Conservation (phyloP, 2,888 invertebrate species). For the Ophion costatus region DNA sequence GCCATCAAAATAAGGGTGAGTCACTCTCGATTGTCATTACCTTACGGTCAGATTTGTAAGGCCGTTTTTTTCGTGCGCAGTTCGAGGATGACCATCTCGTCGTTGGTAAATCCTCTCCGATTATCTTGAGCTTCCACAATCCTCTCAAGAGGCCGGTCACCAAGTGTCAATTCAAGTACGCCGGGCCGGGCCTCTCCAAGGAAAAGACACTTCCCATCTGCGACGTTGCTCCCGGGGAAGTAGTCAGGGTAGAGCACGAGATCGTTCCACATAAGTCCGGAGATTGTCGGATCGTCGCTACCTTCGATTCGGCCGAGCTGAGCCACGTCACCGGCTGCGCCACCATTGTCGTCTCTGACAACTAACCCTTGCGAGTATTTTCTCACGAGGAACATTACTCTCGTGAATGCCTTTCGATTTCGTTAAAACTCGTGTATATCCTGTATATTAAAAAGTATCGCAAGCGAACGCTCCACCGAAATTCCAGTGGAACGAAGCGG, state of each 20-base stretch:
- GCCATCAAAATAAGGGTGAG: constrained; percentile 88
- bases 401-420: no score
- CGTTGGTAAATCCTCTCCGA: constrained; percentile 85
- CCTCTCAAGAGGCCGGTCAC: constrained; percentile 88
- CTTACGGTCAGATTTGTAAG: background rate
- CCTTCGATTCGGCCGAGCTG: constrained; percentile 89
- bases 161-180: constrained; percentile 88
- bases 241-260: constrained; percentile 85
- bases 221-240: constrained; percentile 85
- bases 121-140: constrained; percentile 88
- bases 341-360: constrained; percentile 85
- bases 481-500: no score
- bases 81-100: constrained; percentile 86
- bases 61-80: constrained; percentile 81
- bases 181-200: constrained; percentile 88
- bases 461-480: no score
- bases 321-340: constrained; percentile 89
- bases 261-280: constrained; percentile 88
- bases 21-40: constrained; percentile 18
- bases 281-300: constrained; percentile 88
- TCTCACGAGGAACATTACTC: background rate
- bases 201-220: constrained; percentile 86
- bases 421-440: no score
- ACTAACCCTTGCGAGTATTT: constrained; percentile 29
- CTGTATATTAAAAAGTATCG: no score